Evolutionary conservation across 1,140 invertebrate species (phyloP).

Genomic region (Micrasema longulum): DNA sequence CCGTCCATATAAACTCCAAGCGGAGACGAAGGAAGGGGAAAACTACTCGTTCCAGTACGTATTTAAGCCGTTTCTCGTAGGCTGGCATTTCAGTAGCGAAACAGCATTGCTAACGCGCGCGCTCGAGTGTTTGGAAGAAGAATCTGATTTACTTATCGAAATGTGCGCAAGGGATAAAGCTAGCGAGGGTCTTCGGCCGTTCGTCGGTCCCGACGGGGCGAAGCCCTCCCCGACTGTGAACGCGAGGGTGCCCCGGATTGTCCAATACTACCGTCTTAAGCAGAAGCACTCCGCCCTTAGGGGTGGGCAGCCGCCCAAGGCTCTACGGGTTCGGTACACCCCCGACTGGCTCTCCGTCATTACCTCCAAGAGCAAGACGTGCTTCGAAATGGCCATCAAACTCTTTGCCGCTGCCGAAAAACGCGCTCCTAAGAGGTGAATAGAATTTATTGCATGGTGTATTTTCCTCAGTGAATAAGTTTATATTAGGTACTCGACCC

Average conservation of each 20-base stretch:
- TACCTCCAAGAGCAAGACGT: slow-evolving; percentile 24
- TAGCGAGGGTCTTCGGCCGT: slow-evolving; percentile 14
- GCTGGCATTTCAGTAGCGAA: slow-evolving; percentile 22
- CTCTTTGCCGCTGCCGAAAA: slow-evolving; percentile 15
- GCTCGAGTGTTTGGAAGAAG: slow-evolving; percentile 9
- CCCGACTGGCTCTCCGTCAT: slow-evolving; percentile 42
- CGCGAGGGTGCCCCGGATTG: slow-evolving; percentile 4
- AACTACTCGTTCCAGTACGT: slow-evolving; percentile 5
- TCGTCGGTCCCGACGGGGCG: background rate
- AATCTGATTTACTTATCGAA: slow-evolving; percentile 1
- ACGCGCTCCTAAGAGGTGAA: slow-evolving; percentile 24
- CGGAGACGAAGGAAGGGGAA: background rate
- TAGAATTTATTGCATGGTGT: background rate
- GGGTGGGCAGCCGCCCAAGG: background rate
- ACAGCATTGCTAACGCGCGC: slow-evolving; percentile 1
- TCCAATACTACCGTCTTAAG: slow-evolving; percentile 43
- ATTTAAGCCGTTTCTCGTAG: slow-evolving; percentile 14
- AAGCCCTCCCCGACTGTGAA: slow-evolving; percentile 1
- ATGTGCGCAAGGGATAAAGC: slow-evolving; percentile 52
- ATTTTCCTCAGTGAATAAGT: too few relatives aligned
- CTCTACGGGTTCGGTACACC: slow-evolving; percentile 16
- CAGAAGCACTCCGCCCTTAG: slow-evolving; percentile 44
- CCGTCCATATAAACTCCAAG: too few relatives aligned
- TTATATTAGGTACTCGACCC: too few relatives aligned
- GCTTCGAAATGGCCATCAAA: slow-evolving; percentile 1